Evolutionary conservation across 1,140 invertebrate species (phyloP).

Genomic region (Oncopodura yosiiana): DNA sequence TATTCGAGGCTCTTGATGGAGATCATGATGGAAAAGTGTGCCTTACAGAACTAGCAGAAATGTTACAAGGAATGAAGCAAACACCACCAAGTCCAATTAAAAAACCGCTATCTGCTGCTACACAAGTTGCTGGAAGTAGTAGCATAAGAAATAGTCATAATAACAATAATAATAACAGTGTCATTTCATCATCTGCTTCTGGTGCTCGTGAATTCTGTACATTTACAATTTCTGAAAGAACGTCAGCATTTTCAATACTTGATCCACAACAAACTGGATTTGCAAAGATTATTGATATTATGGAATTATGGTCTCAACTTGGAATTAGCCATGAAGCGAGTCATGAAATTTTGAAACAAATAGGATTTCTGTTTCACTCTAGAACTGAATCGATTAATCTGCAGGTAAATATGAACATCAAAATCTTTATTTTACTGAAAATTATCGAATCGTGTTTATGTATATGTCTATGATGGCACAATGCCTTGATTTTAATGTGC

Average conservation of each 20-base stretch:
- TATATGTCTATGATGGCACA: background rate
- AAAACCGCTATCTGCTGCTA: slow-evolving; percentile 10
- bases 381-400: slow-evolving; percentile 17
- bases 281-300: slow-evolving; percentile 15
- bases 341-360: slow-evolving; percentile 11
- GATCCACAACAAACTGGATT: slow-evolving; percentile 17
- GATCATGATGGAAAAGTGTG: slow-evolving; percentile 56
- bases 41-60: slow-evolving; percentile 50
- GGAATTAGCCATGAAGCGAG: slow-evolving; percentile 16
- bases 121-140: background rate
- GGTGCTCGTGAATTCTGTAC: background rate
- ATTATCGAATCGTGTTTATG: no score
- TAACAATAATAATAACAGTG: background rate
- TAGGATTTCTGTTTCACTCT: slow-evolving; percentile 20
- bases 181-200: background rate
- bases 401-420: slow-evolving; percentile 5
- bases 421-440: no score
- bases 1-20: slow-evolving; percentile 55
- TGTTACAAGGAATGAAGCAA: slow-evolving; percentile 26
- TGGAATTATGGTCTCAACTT: slow-evolving; percentile 26
- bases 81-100: slow-evolving; percentile 18
- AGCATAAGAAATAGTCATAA: background rate
- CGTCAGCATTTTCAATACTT: slow-evolving; percentile 8
- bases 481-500: no score
- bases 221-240: background rate